These are phyloP conservation scores for Mus caroli DNA, from an alignment of 2,797 vertebrate species.

Conservation along the genomic window DNA sequence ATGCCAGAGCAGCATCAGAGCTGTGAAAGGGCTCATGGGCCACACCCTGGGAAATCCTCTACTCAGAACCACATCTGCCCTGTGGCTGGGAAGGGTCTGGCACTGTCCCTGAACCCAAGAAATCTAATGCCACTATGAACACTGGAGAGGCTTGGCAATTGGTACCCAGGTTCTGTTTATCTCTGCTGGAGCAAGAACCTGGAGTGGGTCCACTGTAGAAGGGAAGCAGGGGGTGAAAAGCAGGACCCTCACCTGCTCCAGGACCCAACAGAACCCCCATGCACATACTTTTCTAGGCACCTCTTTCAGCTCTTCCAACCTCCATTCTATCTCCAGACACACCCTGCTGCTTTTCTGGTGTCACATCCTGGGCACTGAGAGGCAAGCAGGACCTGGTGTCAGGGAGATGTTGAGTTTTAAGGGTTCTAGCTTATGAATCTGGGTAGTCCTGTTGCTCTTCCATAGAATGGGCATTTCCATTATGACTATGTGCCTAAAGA, in stretches of 20 bases:
- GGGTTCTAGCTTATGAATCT: neutral
- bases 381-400: accelerated
- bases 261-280: no score
- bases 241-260: neutral
- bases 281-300: accelerated
- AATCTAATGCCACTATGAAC: accelerated
- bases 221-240: neutral
- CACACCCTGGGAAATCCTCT: neutral
- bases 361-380: neutral
- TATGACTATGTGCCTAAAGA: accelerated
- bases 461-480: neutral
- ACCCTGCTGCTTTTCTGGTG: neutral
- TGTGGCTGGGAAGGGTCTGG: neutral
- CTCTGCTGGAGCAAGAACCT: neutral
- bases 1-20: neutral
- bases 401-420: neutral
- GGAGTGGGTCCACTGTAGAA: neutral
- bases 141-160: neutral
- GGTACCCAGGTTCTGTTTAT: neutral
- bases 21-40: neutral
- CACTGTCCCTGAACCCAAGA: accelerated
- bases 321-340: neutral
- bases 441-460: no score
- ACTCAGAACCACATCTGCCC: neutral
- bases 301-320: neutral